phyloP scores from a whole-genome alignment of 2,797 vertebrate species.

The Sebastes diploproa region DNA sequence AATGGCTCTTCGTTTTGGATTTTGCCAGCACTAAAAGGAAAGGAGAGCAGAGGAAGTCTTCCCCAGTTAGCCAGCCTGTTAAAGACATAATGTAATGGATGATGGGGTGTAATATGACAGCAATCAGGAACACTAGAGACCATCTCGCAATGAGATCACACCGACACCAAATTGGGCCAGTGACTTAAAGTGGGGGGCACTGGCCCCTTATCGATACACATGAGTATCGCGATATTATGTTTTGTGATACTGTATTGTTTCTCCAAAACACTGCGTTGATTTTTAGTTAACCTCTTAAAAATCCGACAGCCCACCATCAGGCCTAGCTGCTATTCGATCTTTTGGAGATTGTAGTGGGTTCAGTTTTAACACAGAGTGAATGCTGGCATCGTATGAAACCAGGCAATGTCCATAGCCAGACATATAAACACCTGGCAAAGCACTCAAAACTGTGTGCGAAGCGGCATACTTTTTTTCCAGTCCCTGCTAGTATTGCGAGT shows the following conservation, averaged over 20 bases:
- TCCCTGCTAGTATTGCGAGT: not conserved
- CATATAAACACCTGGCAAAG: rapidly evolving
- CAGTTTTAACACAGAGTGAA: too few relatives aligned
- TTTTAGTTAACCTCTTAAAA: too few relatives aligned
- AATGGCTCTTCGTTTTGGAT: constrained; percentile 92
- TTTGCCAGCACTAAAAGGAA: constrained; percentile 82
- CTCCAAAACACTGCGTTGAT: too few relatives aligned
- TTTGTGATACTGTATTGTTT: too few relatives aligned
- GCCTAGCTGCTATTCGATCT: too few relatives aligned
- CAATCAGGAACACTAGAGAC: not conserved
- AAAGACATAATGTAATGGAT: constrained; percentile 26
- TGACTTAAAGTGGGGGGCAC: not conserved
- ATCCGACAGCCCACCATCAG: too few relatives aligned
- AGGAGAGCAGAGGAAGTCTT: constrained; percentile 55
- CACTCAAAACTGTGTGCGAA: too few relatives aligned
- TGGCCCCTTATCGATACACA: not conserved
- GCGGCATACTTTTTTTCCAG: not conserved
- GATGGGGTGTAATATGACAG: constrained; percentile 37
- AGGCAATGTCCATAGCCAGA: too few relatives aligned
- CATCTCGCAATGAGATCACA: not conserved
- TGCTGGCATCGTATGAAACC: rapidly evolving
- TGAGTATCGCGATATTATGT: too few relatives aligned
- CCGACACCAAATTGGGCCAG: not conserved
- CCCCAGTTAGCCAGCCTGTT: constrained; percentile 71
- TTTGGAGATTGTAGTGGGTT: too few relatives aligned